These are phyloP conservation scores for Trichogramma dendrolimi DNA, from an alignment of 2,888 invertebrate genomes.

Conservation along the genomic window DNA sequence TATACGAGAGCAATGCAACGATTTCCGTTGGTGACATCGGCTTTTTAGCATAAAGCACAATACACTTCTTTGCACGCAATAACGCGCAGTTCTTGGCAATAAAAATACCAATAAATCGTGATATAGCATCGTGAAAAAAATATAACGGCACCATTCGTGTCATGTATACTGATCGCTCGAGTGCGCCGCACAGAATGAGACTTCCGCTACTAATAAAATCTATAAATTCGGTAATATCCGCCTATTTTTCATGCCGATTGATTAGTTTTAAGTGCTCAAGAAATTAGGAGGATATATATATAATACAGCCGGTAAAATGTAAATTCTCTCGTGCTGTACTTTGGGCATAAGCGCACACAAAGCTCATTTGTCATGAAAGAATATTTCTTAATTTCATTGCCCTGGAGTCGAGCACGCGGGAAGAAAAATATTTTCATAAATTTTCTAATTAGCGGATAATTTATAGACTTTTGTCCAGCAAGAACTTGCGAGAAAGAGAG, in stretches of 20 bases:
- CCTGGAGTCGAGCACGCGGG: conserved; percentile 6
- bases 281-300: too few relatives aligned
- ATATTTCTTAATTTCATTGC: conserved; percentile 20
- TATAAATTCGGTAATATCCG: too few relatives aligned
- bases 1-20: conserved; percentile 19
- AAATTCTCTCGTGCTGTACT: too few relatives aligned
- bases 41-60: conserved; percentile 29
- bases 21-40: conserved; percentile 10
- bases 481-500: not conserved
- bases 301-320: too few relatives aligned
- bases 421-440: conserved; percentile 25
- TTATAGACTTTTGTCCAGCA: conserved; percentile 22
- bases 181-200: not conserved
- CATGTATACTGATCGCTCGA: conserved; percentile 16
- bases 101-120: conserved; percentile 28
- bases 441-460: conserved; percentile 29
- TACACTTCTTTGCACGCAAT: not conserved
- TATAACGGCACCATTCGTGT: not conserved
- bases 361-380: conserved; percentile 18
- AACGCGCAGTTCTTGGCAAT: conserved; percentile 17
- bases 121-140: not conserved
- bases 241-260: too few relatives aligned
- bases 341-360: too few relatives aligned
- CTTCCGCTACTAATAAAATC: too few relatives aligned
- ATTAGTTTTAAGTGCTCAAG: too few relatives aligned